phyloP scores from a whole-genome alignment of 2,888 invertebrate species.

The Hofmannophila pseudospretella region DNA sequence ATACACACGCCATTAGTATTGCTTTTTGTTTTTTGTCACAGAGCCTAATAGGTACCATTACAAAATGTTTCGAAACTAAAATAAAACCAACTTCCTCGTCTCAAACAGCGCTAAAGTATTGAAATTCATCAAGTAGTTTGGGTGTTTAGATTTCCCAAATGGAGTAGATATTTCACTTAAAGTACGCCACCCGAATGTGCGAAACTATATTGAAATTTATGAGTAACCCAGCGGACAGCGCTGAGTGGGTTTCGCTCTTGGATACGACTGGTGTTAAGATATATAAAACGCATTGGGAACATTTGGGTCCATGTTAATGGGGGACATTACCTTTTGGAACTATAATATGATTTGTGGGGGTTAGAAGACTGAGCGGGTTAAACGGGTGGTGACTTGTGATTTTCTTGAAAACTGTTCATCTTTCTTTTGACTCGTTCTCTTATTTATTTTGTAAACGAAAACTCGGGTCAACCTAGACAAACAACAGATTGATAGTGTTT shows the following conservation, averaged over 20 bases:
- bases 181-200: constrained; percentile 54
- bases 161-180: constrained; percentile 66
- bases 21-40: too few species aligned
- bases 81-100: not conserved
- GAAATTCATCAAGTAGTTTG: constrained; percentile 57
- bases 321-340: not conserved
- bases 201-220: constrained; percentile 61
- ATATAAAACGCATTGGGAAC: constrained; percentile 47
- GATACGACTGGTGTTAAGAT: constrained; percentile 37
- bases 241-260: constrained; percentile 44
- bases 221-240: constrained; percentile 56
- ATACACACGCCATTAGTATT: too few species aligned
- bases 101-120: constrained; percentile 26
- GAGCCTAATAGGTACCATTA: too few species aligned
- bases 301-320: constrained; percentile 17
- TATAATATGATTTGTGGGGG: constrained; percentile 9
- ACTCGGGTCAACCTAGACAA: too few species aligned
- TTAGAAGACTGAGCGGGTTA: too few species aligned
- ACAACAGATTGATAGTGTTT: too few species aligned
- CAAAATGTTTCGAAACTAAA: too few species aligned
- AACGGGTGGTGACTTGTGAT: too few species aligned
- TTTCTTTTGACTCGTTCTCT: too few species aligned
- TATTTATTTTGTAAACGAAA: not conserved
- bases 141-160: constrained; percentile 55
- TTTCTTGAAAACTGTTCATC: too few species aligned